Evolutionary conservation across 1,140 invertebrate genomes (phyloP).

Genomic region (Platyura marginata): DNA sequence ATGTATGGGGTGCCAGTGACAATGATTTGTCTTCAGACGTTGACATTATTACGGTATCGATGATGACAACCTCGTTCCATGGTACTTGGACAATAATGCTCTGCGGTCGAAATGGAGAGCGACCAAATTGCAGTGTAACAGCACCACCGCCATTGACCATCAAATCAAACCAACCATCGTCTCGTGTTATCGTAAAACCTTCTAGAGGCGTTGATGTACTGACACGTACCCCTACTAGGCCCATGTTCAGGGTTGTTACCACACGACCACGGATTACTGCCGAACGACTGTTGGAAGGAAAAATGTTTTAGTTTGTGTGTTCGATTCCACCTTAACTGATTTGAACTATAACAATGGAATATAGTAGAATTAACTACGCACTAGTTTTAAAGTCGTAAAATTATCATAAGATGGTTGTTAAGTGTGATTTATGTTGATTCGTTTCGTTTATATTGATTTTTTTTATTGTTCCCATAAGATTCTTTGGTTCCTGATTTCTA

Average conservation of each 20-base stretch:
- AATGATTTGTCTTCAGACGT: slow-evolving; percentile 54
- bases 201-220: slow-evolving; percentile 75
- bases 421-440: too few species aligned
- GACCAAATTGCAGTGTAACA: slow-evolving; percentile 82
- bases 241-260: slow-evolving; percentile 73
- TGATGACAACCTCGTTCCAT: slow-evolving; percentile 92
- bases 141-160: slow-evolving; percentile 94
- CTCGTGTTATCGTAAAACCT: slow-evolving; percentile 84
- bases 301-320: too few species aligned
- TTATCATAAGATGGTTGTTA: too few species aligned
- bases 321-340: too few species aligned
- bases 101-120: slow-evolving; percentile 77
- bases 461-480: too few species aligned
- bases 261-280: slow-evolving; percentile 90
- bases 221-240: slow-evolving; percentile 84
- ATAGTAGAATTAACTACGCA: too few species aligned
- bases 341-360: too few species aligned
- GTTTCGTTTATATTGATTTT: too few species aligned
- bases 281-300: slow-evolving; percentile 53
- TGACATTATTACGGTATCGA: slow-evolving; percentile 73
- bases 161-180: slow-evolving; percentile 89
- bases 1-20: slow-evolving; percentile 44
- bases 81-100: slow-evolving; percentile 86
- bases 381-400: too few species aligned
- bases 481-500: too few species aligned